A percentile compares a stretch with the other conserved stretches of the same genome.
Conservation (phyloP, 2,113 vertebrate species). For the Scortum barcoo region DNA sequence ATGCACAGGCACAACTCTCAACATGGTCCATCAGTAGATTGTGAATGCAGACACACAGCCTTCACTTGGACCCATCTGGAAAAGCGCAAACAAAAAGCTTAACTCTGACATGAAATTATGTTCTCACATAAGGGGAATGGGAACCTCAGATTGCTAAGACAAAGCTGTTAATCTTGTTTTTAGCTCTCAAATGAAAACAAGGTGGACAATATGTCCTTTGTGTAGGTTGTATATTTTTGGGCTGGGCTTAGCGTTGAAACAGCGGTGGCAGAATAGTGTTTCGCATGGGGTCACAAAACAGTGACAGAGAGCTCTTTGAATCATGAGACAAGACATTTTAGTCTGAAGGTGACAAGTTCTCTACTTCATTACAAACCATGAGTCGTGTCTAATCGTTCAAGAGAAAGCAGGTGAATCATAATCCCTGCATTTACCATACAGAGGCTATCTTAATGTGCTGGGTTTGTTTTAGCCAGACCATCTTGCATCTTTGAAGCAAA, state of each 20-base stretch:
- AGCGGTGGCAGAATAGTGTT: too few relatives aligned
- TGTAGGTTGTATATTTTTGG: background rate
- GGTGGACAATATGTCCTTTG: background rate
- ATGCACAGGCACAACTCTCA: conserved; percentile 51
- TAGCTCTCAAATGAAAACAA: background rate
- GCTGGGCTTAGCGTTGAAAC: too few relatives aligned
- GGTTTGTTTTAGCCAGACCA: too few relatives aligned
- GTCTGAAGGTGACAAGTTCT: background rate
- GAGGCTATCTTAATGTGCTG: too few relatives aligned
- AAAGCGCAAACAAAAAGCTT: background rate
- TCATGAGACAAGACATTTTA: background rate
- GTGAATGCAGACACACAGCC: conserved; percentile 21
- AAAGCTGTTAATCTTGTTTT: background rate
- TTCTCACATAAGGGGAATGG: background rate
- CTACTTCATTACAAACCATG: background rate
- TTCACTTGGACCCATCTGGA: conserved; percentile 33
- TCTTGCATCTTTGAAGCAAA: too few relatives aligned
- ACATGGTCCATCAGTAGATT: background rate
- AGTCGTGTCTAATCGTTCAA: background rate
- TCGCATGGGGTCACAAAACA: background rate
- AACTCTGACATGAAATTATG: background rate
- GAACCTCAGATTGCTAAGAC: background rate
- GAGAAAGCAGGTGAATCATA: background rate
- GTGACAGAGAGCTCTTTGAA: background rate
- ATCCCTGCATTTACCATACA: background rate